These are phyloP conservation scores for Tachystola acroxantha DNA, from an alignment of 2,888 invertebrate genomes.

Conservation along the genomic window DNA sequence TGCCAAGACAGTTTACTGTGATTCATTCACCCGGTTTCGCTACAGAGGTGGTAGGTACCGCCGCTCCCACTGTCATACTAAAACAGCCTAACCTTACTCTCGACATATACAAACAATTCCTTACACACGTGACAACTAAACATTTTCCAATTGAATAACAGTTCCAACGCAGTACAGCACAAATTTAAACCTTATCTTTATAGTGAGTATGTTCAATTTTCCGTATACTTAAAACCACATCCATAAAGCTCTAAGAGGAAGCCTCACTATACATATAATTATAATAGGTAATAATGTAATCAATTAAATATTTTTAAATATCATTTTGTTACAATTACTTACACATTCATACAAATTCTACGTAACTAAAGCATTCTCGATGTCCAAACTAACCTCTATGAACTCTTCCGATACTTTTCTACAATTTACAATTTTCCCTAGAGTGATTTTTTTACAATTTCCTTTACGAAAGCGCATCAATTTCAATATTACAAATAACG, in stretches of 20 bases:
- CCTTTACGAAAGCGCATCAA: slow-evolving; percentile 33
- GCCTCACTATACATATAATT: slow-evolving; percentile 72
- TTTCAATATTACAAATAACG: slow-evolving; percentile 23
- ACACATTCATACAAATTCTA: slow-evolving; percentile 68
- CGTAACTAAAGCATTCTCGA: slow-evolving; percentile 64
- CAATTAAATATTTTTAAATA: slow-evolving; percentile 59
- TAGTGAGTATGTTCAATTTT: slow-evolving; percentile 71
- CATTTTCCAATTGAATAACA: slow-evolving; percentile 8
- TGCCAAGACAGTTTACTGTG: too few relatives aligned
- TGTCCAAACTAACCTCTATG: slow-evolving; percentile 43
- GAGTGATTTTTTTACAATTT: slow-evolving; percentile 31
- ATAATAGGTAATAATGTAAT: slow-evolving; percentile 41
- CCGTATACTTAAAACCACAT: slow-evolving; percentile 73
- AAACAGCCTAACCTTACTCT: slow-evolving; percentile 7
- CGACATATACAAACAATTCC: slow-evolving; percentile 16
- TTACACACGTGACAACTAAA: slow-evolving; percentile 8
- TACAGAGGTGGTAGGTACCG: too few relatives aligned
- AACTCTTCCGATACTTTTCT: slow-evolving; percentile 29
- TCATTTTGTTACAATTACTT: slow-evolving; percentile 65
- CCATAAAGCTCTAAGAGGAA: slow-evolving; percentile 75
- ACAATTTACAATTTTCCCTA: slow-evolving; percentile 33
- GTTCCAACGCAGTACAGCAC: slow-evolving; percentile 41
- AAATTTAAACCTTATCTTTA: slow-evolving; percentile 50
- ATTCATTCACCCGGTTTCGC: too few relatives aligned
- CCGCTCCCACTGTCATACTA: not conserved